Conservation (phyloP, 2,888 invertebrate species). For the Flabesymbios commensalis region DNA sequence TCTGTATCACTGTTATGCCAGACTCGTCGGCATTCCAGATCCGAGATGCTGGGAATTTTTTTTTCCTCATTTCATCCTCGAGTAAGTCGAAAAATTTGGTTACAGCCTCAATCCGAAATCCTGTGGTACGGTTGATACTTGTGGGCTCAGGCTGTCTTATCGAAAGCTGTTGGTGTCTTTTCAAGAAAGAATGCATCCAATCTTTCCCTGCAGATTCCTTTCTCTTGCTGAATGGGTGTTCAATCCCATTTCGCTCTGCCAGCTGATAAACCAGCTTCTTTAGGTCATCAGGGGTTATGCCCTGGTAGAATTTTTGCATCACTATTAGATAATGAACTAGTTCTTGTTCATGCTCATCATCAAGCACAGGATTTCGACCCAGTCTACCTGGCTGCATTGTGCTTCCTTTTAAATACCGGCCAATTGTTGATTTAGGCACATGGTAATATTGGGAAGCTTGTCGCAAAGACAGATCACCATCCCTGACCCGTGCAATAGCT, state of each 20-base stretch:
- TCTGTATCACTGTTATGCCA: slow-evolving; percentile 58
- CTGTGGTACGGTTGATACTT: slow-evolving; percentile 29
- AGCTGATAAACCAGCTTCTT: neutral
- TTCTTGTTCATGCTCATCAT: neutral
- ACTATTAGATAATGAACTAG: neutral
- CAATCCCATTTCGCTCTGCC: neutral
- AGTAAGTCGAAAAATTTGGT: slow-evolving; percentile 18
- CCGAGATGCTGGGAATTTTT: slow-evolving; percentile 21
- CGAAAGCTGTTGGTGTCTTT: slow-evolving; percentile 14
- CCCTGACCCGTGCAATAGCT: too few species aligned
- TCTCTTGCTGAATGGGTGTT: slow-evolving; percentile 11
- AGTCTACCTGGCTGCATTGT: neutral
- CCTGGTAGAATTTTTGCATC: neutral
- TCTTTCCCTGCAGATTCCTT: slow-evolving; percentile 21
- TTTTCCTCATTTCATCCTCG: slow-evolving; percentile 17
- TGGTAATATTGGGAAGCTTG: neutral
- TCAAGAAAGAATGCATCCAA: slow-evolving; percentile 15
- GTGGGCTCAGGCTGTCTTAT: slow-evolving; percentile 22
- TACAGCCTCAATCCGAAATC: slow-evolving; percentile 11
- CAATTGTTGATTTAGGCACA: neutral
- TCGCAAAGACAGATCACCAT: too few species aligned
- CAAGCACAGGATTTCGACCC: neutral
- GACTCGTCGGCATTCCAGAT: slow-evolving; percentile 61
- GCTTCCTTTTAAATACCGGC: neutral
- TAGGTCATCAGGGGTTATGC: neutral